Base-by-base conservation (phyloP, 2,113 vertebrate genomes). In the Heterocephalus glaber region DNA sequence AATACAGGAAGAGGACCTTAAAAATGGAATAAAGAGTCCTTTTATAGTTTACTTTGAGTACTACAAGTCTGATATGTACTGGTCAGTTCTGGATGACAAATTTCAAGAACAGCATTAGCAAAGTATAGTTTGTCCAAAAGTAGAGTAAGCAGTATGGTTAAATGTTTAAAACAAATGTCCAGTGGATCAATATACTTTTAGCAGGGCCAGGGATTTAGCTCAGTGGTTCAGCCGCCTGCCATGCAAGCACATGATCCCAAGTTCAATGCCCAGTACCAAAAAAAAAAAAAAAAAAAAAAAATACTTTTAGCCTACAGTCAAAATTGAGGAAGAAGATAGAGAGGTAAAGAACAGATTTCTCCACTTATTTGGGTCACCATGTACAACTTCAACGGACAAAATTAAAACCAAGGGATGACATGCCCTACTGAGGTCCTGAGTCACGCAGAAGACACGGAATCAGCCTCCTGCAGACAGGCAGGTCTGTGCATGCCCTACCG, bases 131-230 rank as follows among this genome's bases (percentile, higher is more conserved):
- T 83, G 54, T 68, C 17, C 12, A 91, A 92, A 54, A 89, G 44
- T 63, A 52, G 19, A 3, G 13, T 63, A 65, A n/a, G 47, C 26
- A 87, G 28, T 14, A 65, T 90, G 12, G 41, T 87, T 54, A 87
- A 24, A 56, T 56, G 82, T 79, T 93, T 81, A n/a, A 89, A 92
- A 79, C 58, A 89, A 79, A 19, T 65, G 1, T 49, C 61, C 84
- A 24, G 52, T 54, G 47, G 20, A 76, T 87, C 22, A 95, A 94
- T n/a, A n/a, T n/a, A n/a, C n/a, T n/a, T n/a, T n/a, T n/a, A n/a
- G n/a, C n/a, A n/a, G n/a, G n/a, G n/a, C n/a, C n/a, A n/a, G n/a
- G n/a, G n/a, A n/a, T n/a, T n/a, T n/a, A n/a, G n/a, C n/a, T n/a
- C n/a, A n/a, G n/a, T n/a, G n/a, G n/a, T n/a, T n/a, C n/a, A n/a